Evolutionary conservation across 2,113 vertebrate species (phyloP).

Genomic region (Strigops habroptila): DNA sequence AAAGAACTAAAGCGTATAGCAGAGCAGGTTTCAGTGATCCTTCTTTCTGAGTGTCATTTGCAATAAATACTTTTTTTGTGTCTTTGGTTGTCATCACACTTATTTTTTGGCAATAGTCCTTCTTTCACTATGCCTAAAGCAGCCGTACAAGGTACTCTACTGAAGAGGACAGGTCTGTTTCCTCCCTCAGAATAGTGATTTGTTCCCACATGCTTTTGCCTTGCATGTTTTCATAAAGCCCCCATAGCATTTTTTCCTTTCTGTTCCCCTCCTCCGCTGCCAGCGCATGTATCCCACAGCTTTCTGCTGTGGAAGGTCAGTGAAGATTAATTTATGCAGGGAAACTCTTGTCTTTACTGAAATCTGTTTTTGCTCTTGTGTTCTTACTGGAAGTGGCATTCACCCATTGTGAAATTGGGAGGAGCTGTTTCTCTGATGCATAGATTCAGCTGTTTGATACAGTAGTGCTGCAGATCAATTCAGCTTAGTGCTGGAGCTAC

Average conservation of each 20-base stretch:
- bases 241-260: not conserved
- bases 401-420: not conserved
- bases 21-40: not conserved
- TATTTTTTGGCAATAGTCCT: not conserved
- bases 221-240: not conserved
- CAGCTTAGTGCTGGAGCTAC: not conserved
- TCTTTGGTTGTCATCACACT: not conserved
- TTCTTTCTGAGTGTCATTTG: not conserved
- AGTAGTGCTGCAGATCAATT: not conserved
- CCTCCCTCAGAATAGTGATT: not conserved
- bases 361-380: not conserved
- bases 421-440: not conserved
- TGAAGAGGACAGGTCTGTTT: not conserved
- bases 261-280: accelerated
- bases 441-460: not conserved
- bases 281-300: accelerated
- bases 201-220: not conserved
- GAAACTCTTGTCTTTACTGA: not conserved
- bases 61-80: not conserved
- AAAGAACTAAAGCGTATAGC: not conserved
- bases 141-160: not conserved
- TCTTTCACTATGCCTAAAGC: not conserved
- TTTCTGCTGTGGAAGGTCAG: not conserved
- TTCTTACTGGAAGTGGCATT: not conserved
- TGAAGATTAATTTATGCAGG: not conserved